Percentiles rank a stretch among this genome's conserved stretches.
Conservation (phyloP, 1,140 invertebrate species). For the Euschistus heros region DNA sequence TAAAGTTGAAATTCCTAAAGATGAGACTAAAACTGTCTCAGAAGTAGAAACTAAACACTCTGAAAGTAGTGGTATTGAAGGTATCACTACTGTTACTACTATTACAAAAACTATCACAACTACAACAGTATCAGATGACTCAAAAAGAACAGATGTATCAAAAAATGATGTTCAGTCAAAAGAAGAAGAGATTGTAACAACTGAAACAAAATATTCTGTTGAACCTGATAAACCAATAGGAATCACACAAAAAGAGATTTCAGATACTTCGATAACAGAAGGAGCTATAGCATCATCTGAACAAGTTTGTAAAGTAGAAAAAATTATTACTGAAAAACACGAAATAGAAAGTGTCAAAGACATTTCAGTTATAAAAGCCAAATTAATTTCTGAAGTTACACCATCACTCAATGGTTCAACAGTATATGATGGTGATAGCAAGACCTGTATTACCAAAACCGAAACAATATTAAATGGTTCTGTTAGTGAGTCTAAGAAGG, state of each 20-base stretch:
- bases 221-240: not conserved
- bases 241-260: not conserved
- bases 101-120: not conserved
- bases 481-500: not conserved
- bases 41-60: not conserved
- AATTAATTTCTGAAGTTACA: not conserved
- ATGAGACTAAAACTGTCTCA: not conserved
- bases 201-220: not conserved
- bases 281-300: not conserved
- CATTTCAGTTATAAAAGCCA: slow-evolving; percentile 2
- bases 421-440: not conserved
- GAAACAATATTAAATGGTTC: not conserved
- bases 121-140: not conserved
- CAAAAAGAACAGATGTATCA: not conserved
- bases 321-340: not conserved
- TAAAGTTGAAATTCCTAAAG: not conserved
- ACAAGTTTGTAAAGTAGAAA: slow-evolving; percentile 11
- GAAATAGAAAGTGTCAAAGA: slow-evolving; percentile 5
- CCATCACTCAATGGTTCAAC: not conserved
- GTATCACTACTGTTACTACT: not conserved
- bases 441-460: not conserved
- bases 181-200: not conserved
- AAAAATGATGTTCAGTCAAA: not conserved
- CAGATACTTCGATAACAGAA: not conserved
- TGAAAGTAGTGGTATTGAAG: not conserved